phyloP scores from a whole-genome alignment of 2,113 vertebrate genomes.

The Catharus fuscescens region DNA sequence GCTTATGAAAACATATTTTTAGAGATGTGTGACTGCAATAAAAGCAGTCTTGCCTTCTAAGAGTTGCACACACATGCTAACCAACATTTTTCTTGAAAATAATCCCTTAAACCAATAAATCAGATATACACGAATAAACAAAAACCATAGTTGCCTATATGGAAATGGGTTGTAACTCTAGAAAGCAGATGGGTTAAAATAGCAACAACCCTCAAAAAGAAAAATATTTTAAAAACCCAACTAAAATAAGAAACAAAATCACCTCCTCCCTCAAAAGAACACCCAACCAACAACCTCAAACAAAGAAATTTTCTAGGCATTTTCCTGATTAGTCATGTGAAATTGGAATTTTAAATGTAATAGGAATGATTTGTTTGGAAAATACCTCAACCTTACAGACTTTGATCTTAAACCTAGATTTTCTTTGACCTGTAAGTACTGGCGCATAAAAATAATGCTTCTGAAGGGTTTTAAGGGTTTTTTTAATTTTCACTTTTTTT shows the following conservation, averaged over 20 bases:
- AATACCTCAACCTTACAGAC: neutral
- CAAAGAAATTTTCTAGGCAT: neutral
- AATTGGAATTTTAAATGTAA: neutral
- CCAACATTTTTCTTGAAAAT: neutral
- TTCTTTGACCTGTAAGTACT: neutral
- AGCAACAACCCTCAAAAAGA: neutral
- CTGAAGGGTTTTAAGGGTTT: neutral
- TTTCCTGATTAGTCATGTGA: neutral
- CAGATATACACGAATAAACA: neutral
- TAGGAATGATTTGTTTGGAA: neutral
- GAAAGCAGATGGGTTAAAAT: neutral
- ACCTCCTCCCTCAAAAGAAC: neutral
- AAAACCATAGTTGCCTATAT: neutral
- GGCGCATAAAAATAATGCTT: neutral
- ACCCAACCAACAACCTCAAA: neutral
- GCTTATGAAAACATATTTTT: constrained; percentile 67
- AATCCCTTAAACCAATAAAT: neutral
- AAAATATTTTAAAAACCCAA: neutral
- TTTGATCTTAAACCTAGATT: neutral
- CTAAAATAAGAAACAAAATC: neutral
- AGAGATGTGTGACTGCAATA: constrained; percentile 59
- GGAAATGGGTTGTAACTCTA: neutral
- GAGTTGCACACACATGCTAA: neutral
- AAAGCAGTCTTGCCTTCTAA: constrained; percentile 31
- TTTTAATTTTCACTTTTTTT: neutral